Evolutionary conservation across 2,888 invertebrate genomes (phyloP).

Genomic region (Octodonta nipae): DNA sequence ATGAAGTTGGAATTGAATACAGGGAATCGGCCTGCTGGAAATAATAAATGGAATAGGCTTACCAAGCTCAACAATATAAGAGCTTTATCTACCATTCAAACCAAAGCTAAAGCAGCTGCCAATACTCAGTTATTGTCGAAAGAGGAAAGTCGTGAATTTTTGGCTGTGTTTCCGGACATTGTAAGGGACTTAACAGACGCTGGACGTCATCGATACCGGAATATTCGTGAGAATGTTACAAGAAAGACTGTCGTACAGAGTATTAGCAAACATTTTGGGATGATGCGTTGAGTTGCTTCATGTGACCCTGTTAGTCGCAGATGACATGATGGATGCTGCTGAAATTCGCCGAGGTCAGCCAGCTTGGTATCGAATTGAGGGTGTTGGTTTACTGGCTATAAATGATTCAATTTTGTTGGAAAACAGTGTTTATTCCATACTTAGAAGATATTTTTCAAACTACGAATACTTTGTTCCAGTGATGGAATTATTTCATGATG

Average conservation of each 20-base stretch:
- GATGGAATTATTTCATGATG: conserved; percentile 73
- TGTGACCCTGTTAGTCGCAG: conserved; percentile 70
- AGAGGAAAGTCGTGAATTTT: conserved; percentile 76
- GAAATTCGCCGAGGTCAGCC: conserved; percentile 70
- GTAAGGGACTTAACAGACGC: conserved; percentile 70
- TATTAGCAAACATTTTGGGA: conserved; percentile 70
- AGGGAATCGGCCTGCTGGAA: too few relatives aligned
- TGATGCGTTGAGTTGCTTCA: conserved; percentile 94
- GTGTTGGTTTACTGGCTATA: conserved; percentile 60
- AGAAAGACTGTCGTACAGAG: conserved; percentile 85
- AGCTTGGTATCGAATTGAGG: conserved; percentile 77
- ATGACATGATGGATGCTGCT: conserved; percentile 86
- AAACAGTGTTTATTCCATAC: conserved; percentile 60
- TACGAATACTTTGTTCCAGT: conserved; percentile 65
- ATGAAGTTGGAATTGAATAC: conserved; percentile 13
- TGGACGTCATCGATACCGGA: conserved; percentile 59
- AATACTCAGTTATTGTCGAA: conserved; percentile 49
- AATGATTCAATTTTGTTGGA: conserved; percentile 80
- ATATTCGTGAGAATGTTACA: conserved; percentile 66
- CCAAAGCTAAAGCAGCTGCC: conserved; percentile 47
- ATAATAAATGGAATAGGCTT: conserved; percentile 29
- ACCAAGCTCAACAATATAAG: conserved; percentile 33
- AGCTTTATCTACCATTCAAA: conserved; percentile 47
- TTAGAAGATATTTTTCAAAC: conserved; percentile 62
- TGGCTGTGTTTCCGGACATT: conserved; percentile 78